Base-by-base conservation (phyloP, 2,797 vertebrate species). In the Coreius guichenoti region DNA sequence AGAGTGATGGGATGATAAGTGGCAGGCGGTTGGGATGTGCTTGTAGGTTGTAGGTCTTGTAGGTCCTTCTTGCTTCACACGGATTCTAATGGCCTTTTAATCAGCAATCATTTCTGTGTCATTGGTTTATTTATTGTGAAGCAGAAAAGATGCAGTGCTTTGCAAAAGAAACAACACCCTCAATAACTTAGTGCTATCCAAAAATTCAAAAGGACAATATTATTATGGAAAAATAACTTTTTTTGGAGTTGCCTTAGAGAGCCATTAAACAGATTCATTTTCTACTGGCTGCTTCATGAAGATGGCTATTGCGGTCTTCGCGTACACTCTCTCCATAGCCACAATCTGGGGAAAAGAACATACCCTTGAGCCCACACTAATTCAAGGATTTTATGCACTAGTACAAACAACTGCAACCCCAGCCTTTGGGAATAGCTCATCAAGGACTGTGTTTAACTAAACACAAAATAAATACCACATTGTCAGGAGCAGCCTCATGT, bases 371-470 rank as follows among this genome's bases (percentile, higher is more conserved):
- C 95, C 93, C 91, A 90, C 83, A 91, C 92, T 95, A 94, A 95
- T 95, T 96, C 94, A 95, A 96, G 95, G 94, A 94, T 94, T 94
- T 95, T 95, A 94, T 95, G 93, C 94, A 92, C 88, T 92, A 94
- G 93, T 93, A 94, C 93, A 94, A 95, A 94, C 91, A 93, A 92
- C 82, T 92, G 91, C 90, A 91, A 92, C 83, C 85, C 33, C 84
- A 85, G 91, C 95, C 93, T 90, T 72, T 88, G 95, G 94, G 95
- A 95, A 92, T 90, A 88, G 82, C 91, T 94, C 94, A 94, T 95
- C 95, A 95, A 96, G 95, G 95, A 95, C 95, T 94, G 90, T 90
- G 91, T 92, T 95, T 95, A 93, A 92, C 93, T 94, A 95, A 95
- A 95, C 92, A 94, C 94, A 95, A 95, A 95, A 95, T 95, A 95